Percentiles rank a stretch among this genome's conserved stretches.
Evolutionary conservation across 2,888 invertebrate species (phyloP).

Genomic region (Agrotis puta): DNA sequence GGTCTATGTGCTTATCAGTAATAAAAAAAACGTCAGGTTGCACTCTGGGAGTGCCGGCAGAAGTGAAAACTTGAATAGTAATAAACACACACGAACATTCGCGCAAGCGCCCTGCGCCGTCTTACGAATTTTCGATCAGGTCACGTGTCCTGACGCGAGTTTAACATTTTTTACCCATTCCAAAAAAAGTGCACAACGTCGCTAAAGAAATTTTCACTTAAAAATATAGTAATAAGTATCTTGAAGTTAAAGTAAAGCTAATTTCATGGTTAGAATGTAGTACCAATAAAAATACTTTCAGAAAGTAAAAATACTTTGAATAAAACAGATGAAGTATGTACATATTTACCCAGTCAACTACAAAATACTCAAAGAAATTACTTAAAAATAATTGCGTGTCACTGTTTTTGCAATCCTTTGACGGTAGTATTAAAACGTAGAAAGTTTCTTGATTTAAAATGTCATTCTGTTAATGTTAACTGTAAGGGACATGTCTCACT

Average conservation of each 20-base stretch:
- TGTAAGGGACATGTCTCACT: background rate
- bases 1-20: background rate
- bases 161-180: no score
- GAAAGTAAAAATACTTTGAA: background rate
- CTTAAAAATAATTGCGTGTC: constrained; percentile 25
- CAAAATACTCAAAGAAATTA: background rate
- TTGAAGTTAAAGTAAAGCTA: no score
- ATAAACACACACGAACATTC: no score
- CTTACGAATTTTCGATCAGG: no score
- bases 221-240: background rate
- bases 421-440: constrained; percentile 33
- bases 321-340: background rate
- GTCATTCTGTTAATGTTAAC: constrained; percentile 20
- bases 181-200: no score
- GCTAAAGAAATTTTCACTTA: no score
- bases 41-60: no score
- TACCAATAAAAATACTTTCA: background rate
- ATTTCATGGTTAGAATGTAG: no score
- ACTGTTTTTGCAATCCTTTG: constrained; percentile 30
- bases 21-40: background rate
- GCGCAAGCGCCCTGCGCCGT: no score
- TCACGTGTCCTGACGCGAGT: no score
- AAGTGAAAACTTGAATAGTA: no score
- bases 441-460: constrained; percentile 56
- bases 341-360: background rate